Evolutionary conservation across 2,797 vertebrate genomes (phyloP).

Genomic region (Anableps anableps): DNA sequence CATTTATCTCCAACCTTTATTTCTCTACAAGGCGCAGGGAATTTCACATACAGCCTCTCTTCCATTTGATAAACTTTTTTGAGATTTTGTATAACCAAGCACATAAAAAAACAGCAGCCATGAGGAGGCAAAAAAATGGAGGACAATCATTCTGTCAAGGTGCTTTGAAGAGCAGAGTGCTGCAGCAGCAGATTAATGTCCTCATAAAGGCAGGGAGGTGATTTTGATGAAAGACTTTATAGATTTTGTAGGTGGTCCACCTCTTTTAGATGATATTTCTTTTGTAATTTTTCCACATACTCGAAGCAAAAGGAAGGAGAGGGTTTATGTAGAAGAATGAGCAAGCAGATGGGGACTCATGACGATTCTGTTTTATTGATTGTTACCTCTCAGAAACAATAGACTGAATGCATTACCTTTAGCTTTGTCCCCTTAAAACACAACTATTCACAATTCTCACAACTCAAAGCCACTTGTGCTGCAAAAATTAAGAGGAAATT

Average conservation of each 20-base stretch:
- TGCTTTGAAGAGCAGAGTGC: conserved; percentile 82
- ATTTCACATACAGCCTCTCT: conserved; percentile 60
- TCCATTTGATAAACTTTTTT: conserved; percentile 77
- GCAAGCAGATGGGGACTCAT: conserved; percentile 31
- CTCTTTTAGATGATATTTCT: conserved; percentile 77
- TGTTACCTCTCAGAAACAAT: conserved; percentile 51
- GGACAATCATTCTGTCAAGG: conserved; percentile 77
- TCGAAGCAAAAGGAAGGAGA: conserved; percentile 50
- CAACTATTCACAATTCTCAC: conserved; percentile 25
- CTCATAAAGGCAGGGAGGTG: conserved; percentile 78
- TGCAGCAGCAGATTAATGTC: conserved; percentile 79
- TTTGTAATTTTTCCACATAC: conserved; percentile 76
- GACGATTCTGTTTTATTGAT: conserved; percentile 57
- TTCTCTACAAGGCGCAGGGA: conserved; percentile 61
- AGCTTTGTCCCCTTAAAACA: conserved; percentile 28
- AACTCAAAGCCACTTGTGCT: conserved; percentile 56
- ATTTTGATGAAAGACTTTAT: conserved; percentile 85
- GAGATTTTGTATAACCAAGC: conserved; percentile 77
- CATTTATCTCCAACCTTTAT: conserved; percentile 76
- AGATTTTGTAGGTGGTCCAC: conserved; percentile 79
- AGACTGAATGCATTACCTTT: conserved; percentile 33
- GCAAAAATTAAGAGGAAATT: conserved; percentile 46
- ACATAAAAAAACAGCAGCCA: conserved; percentile 61
- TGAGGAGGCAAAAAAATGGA: conserved; percentile 45
- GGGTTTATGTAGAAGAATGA: conserved; percentile 29